phyloP scores from a whole-genome alignment of 2,888 invertebrate genomes.

The Arge pagana region DNA sequence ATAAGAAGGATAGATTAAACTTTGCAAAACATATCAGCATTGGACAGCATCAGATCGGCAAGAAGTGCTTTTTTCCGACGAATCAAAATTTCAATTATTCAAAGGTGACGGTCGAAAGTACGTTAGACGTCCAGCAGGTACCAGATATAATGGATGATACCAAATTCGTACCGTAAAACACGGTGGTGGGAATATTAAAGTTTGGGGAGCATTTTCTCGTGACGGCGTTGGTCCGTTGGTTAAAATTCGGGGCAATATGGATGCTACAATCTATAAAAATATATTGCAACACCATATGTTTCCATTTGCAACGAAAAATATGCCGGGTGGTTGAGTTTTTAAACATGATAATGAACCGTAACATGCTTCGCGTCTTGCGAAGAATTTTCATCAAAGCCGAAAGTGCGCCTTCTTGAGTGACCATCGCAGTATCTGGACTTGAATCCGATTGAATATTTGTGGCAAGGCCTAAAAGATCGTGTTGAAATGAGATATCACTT shows the following conservation, averaged over 20 bases:
- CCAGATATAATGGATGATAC: slow-evolving; percentile 17
- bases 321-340: slow-evolving; percentile 21
- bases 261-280: slow-evolving; percentile 22
- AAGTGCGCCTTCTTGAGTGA: slow-evolving; percentile 20
- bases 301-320: slow-evolving; percentile 19
- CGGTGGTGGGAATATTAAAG: slow-evolving; percentile 22
- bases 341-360: slow-evolving; percentile 23
- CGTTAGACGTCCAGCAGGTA: slow-evolving; percentile 11
- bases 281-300: slow-evolving; percentile 24
- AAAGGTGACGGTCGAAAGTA: slow-evolving; percentile 21
- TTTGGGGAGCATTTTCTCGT: slow-evolving; percentile 22
- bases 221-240: slow-evolving; percentile 21
- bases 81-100: slow-evolving; percentile 28
- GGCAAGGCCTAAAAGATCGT: slow-evolving; percentile 34
- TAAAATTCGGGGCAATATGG: slow-evolving; percentile 24
- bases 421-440: slow-evolving; percentile 21
- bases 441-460: slow-evolving; percentile 32
- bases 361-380: slow-evolving; percentile 14
- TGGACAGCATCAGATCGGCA: background rate
- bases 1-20: slow-evolving; percentile 21
- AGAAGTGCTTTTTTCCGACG: slow-evolving; percentile 21
- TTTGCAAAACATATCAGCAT: slow-evolving; percentile 13
- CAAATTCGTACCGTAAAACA: slow-evolving; percentile 26
- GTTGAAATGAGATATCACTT: too few species aligned
- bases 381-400: slow-evolving; percentile 4